phyloP scores from a whole-genome alignment of 2,113 vertebrate genomes.

The Eulemur rufifrons region DNA sequence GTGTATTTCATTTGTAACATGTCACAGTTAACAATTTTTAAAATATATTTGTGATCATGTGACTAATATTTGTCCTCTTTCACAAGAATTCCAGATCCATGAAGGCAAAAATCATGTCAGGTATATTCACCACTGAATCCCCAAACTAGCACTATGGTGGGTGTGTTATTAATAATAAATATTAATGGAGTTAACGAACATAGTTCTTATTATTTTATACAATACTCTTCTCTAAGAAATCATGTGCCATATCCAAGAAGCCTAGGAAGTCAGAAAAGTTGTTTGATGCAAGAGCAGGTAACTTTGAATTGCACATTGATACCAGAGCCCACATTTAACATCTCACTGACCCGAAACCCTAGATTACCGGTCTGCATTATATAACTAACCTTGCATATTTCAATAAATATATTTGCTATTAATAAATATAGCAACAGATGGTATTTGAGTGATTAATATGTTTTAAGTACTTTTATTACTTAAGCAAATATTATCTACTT shows the following conservation, averaged over 20 bases:
- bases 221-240: not conserved
- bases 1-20: not conserved
- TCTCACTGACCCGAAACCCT: too few species aligned
- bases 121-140: not conserved
- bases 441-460: not conserved
- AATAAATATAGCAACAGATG: not conserved
- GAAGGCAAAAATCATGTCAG: not conserved
- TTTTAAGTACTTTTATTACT: not conserved
- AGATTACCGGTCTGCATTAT: not conserved
- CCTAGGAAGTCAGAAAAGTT: not conserved
- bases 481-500: not conserved
- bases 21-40: not conserved
- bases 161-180: not conserved
- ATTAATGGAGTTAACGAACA: not conserved
- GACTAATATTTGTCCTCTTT: not conserved
- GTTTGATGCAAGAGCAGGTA: not conserved
- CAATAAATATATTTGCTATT: not conserved
- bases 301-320: not conserved
- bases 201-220: not conserved
- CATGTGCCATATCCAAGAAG: not conserved
- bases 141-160: not conserved
- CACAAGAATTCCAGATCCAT: not conserved
- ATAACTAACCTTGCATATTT: not conserved
- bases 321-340: not conserved
- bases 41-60: not conserved